A percentile compares a stretch with the other conserved stretches of the same genome.
These are phyloP conservation scores for Acipenser transmontanus DNA, from an alignment of 2,797 vertebrate species.

Conservation along the genomic window DNA sequence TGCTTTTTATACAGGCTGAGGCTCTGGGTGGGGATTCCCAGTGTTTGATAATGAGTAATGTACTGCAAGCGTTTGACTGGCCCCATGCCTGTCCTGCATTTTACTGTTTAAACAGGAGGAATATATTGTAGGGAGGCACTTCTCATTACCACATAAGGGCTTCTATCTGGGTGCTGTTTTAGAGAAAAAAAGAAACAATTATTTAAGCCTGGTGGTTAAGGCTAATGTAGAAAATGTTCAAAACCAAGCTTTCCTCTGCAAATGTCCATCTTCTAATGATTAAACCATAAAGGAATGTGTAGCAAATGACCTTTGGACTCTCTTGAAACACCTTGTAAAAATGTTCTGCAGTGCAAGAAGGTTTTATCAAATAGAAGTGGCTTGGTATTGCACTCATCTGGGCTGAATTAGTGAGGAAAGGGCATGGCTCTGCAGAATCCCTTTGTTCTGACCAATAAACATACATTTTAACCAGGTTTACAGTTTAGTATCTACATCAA, in stretches of 20 bases:
- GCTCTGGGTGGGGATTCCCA: no score
- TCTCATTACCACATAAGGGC: constrained; percentile 9
- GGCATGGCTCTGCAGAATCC: neutral
- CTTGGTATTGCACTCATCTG: constrained; percentile 2
- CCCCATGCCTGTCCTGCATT: neutral
- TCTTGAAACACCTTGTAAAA: constrained; percentile 10
- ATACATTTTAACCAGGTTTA: constrained; percentile 1
- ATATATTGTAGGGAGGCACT: neutral
- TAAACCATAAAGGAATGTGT: constrained; percentile 5
- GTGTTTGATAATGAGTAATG: no score
- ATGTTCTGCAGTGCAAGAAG: constrained; percentile 5
- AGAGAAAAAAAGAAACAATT: neutral
- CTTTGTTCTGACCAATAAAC: neutral
- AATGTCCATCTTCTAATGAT: constrained; percentile 3
- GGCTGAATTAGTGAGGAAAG: neutral
- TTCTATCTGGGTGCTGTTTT: neutral
- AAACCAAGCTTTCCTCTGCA: neutral
- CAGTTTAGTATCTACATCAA: neutral
- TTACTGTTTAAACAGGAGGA: neutral
- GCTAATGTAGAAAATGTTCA: neutral
- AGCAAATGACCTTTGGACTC: constrained; percentile 1
- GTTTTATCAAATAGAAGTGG: constrained; percentile 5
- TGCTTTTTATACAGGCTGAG: no score
- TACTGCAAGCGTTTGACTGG: no score
- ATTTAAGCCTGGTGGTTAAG: neutral